Evolutionary conservation across 2,888 invertebrate species (phyloP).

Genomic region (Caenorhabditis sp.): DNA sequence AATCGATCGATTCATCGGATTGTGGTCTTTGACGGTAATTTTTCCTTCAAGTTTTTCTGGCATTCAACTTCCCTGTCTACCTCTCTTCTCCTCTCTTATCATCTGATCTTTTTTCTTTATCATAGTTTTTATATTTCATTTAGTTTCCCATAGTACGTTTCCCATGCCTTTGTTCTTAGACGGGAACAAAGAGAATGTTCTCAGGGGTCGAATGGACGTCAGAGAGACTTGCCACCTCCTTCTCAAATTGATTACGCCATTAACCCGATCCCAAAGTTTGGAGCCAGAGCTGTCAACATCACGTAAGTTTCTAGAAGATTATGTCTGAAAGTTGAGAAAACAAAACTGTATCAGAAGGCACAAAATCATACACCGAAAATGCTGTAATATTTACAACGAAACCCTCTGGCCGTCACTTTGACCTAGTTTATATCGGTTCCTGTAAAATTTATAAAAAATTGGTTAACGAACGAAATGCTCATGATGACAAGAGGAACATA

Average conservation of each 20-base stretch:
- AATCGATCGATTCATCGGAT: slow-evolving; percentile 80
- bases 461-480: too few relatives aligned
- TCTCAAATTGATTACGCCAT: slow-evolving; percentile 82
- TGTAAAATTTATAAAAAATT: too few relatives aligned
- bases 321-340: not conserved
- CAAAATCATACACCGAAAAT: not conserved
- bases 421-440: too few relatives aligned
- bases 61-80: slow-evolving; percentile 42
- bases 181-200: slow-evolving; percentile 31
- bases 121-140: slow-evolving; percentile 2
- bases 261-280: slow-evolving; percentile 83
- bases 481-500: too few relatives aligned
- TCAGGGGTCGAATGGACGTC: slow-evolving; percentile 57
- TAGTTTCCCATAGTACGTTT: slow-evolving; percentile 31
- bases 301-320: slow-evolving; percentile 74
- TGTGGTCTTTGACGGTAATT: slow-evolving; percentile 74
- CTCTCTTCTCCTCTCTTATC: slow-evolving; percentile 20
- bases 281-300: slow-evolving; percentile 82
- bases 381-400: too few relatives aligned
- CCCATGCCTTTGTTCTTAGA: slow-evolving; percentile 19
- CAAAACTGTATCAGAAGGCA: not conserved
- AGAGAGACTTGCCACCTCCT: slow-evolving; percentile 79
- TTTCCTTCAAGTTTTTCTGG: too few relatives aligned
- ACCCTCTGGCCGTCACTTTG: too few relatives aligned
- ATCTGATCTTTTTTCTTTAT: slow-evolving; percentile 3